These are phyloP conservation scores for Trachymyrmex cornetzi DNA, from an alignment of 1,140 invertebrate species.

Conservation along the genomic window DNA sequence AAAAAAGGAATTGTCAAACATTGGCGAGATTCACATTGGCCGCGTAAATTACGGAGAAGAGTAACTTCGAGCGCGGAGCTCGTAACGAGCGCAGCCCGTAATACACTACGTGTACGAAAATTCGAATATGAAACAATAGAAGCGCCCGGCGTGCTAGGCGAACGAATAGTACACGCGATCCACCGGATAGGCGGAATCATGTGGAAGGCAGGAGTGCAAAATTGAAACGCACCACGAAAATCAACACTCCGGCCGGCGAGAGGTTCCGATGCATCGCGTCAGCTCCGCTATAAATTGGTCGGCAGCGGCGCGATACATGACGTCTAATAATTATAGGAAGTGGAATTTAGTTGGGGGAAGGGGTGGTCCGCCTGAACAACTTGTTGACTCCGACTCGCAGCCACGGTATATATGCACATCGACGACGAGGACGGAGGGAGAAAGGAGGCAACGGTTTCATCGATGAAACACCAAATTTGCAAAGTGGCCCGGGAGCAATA, in stretches of 20 bases:
- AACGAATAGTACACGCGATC: conserved; percentile 69
- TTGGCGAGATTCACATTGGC: conserved; percentile 4
- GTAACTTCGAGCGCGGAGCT: not conserved
- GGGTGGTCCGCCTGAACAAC: conserved; percentile 78
- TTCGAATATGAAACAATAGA: conserved; percentile 68
- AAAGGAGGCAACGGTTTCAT: not conserved
- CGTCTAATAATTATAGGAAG: conserved; percentile 82
- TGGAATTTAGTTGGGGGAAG: conserved; percentile 79
- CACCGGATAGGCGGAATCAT: conserved; percentile 66
- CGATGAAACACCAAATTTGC: conserved; percentile 51
- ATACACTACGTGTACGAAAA: conserved; percentile 61
- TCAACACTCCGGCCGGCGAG: conserved; percentile 67
- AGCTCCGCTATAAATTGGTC: conserved; percentile 75
- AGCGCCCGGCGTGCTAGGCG: conserved; percentile 64
- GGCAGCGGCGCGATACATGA: conserved; percentile 73
- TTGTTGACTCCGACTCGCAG: conserved; percentile 76
- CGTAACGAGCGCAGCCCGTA: conserved; percentile 54
- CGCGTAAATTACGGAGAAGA: conserved; percentile 31
- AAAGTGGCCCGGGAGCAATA: conserved; percentile 37
- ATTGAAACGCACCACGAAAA: conserved; percentile 74
- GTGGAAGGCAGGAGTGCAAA: conserved; percentile 68
- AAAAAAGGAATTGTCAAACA: conserved; percentile 3
- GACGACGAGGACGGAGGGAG: not conserved
- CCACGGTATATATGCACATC: conserved; percentile 69
- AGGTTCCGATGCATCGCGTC: conserved; percentile 71